A percentile compares a stretch with the other conserved stretches of the same genome.
phyloP scores from a whole-genome alignment of 2,113 vertebrate species.

The Rhinolophus sinicus region DNA sequence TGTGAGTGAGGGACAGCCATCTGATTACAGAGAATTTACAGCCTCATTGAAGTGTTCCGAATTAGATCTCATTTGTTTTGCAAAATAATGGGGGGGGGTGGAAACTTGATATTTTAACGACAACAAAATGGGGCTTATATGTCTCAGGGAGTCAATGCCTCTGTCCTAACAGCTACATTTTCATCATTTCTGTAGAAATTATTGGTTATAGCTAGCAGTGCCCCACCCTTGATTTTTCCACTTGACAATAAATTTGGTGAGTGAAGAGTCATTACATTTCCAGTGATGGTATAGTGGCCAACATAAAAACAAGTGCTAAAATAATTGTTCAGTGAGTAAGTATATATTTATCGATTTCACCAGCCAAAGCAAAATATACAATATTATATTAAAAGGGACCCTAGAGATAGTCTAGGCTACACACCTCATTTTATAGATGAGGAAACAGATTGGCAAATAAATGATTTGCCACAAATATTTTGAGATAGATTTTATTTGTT shows the following conservation, averaged over 20 bases:
- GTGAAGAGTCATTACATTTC: background rate
- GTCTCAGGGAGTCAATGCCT: background rate
- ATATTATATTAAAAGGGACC: background rate
- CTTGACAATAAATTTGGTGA: background rate
- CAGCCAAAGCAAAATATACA: conserved; percentile 25
- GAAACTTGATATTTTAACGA: background rate
- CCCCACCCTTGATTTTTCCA: background rate
- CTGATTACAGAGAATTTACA: conserved; percentile 33
- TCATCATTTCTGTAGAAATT: conserved; percentile 18
- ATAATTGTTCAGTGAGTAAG: conserved; percentile 3
- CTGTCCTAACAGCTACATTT: background rate
- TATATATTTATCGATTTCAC: background rate
- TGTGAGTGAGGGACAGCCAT: background rate
- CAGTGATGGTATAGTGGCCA: background rate
- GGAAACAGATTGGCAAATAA: conserved; percentile 1
- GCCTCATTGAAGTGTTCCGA: background rate
- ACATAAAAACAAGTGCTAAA: background rate
- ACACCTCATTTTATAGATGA: background rate
- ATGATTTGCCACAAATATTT: background rate
- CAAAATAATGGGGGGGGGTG: background rate
- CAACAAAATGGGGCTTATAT: background rate
- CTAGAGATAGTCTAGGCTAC: background rate
- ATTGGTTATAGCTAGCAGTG: background rate
- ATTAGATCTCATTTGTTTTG: conserved; percentile 11
- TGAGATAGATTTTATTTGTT: background rate